Base-by-base conservation (phyloP, 2,797 vertebrate species). In the Lateolabrax maculatus region DNA sequence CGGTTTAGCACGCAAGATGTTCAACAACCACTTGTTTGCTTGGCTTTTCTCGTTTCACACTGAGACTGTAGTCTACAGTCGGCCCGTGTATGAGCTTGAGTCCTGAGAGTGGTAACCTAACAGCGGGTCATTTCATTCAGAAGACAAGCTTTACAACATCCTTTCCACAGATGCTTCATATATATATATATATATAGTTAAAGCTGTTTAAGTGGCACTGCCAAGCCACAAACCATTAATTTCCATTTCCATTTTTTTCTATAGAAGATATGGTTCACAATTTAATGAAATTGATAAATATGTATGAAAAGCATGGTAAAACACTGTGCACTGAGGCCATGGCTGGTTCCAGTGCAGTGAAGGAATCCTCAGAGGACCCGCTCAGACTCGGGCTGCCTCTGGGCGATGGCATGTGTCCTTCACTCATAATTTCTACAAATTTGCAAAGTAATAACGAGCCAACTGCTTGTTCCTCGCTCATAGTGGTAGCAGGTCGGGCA, bases 351-450 rank as follows among this genome's bases (percentile, higher is more conserved):
- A n/a, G 66, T 16, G 69, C 63, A 27, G 57, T 23, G 18, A 25
- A 19, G 46, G 65, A 49, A 36, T 77, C 55, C 48, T 46, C 71
- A 2, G 77, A 80, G n/a, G 80, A 62, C 48, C 5, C 10, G 6
- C 62, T 68, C n/a, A 52, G 41, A 71, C 66, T 70, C 36, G 1
- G 21, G 27, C 61, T 60, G 63, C 71, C 67, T 71, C 34, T 57
- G 71, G 77, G 41, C 61, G 23, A 41, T 19, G 37, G 63, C 69
- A 69, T 34, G 23, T 73, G 77, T 81, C 81, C 79, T 73, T 85
- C 77, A 84, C 74, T 71, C 71, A 68, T 77, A 63, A 75, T 66
- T 85, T 83, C 31, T 46, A 52, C n/a, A 68, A 37, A 81, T 63
- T 68, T 79, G 41, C 27, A n/a, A 73, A 78, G 49, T 39, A 53